These are phyloP conservation scores for Helarctos malayanus DNA, from an alignment of 2,797 vertebrate genomes.

Conservation along the genomic window DNA sequence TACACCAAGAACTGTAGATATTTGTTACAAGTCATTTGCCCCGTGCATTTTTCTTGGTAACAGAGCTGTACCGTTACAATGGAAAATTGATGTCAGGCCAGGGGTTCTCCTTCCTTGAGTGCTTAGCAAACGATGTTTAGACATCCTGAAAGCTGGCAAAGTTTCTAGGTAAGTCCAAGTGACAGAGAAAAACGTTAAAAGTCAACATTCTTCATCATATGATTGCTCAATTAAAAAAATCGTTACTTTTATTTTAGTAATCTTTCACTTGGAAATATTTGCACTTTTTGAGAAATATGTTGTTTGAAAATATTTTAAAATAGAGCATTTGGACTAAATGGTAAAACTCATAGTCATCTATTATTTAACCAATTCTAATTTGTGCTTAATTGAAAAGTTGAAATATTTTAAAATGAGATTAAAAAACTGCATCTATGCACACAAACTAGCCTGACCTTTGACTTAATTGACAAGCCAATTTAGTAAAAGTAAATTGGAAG, in stretches of 20 bases:
- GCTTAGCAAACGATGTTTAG: background rate
- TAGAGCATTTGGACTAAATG: background rate
- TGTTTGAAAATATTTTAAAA: conserved; percentile 46
- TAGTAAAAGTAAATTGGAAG: background rate
- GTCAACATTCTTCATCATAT: background rate
- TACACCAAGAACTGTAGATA: background rate
- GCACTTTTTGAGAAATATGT: background rate
- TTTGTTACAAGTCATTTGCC: background rate
- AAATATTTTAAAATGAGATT: conserved; percentile 37
- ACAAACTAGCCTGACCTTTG: background rate
- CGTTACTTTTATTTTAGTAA: background rate
- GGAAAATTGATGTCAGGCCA: background rate
- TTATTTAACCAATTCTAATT: conserved; percentile 1
- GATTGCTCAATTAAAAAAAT: background rate
- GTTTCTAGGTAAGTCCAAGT: background rate
- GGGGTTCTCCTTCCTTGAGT: background rate
- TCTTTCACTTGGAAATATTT: conserved; percentile 25
- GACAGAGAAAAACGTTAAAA: background rate
- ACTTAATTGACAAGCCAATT: background rate
- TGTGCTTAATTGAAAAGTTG: background rate
- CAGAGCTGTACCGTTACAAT: background rate
- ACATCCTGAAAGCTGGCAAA: background rate
- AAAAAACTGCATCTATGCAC: background rate
- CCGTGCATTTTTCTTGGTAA: background rate
- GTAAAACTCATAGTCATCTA: background rate